Evolutionary conservation across 2,888 invertebrate genomes (phyloP), one percentile per base, ranked within the genome.

Genomic region (Griposia aprilina): DNA sequence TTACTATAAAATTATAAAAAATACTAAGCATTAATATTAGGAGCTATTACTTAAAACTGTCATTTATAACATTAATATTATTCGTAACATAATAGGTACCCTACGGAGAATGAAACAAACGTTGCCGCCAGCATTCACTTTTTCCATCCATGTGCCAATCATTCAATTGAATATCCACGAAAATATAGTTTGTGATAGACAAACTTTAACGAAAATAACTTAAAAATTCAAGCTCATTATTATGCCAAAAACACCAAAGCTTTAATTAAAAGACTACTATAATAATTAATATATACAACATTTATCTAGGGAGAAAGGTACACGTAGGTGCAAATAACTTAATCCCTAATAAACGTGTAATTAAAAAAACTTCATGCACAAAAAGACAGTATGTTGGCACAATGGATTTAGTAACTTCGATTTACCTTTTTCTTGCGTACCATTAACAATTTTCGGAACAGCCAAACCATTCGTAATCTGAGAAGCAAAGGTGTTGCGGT

Each of bases 401-500:
- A 83, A 88, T 81, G 81, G 76, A 89, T 82, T 84, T 20, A 71
- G 76, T 74, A 20, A 81, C 41, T 65, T n/a, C 75, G 67, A 89
- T 84, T 94, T 95, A 95, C 94, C 94, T 94, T 91, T 90, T 73
- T 88, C 82, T 88, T 88, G 83, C 83, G 88, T 91, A 92, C 90
- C 92, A 83, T 93, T 92, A 70, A 75, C 89, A 82, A 81, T 89
- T 88, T 94, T 97, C n/a, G 98, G 98, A 55, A 97, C 94, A 0
- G 97, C 97, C 82, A 98, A 94, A 57, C 97, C 97, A 2, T 97
- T 97, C 0, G 98, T 98, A 78, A 98, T 98, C 94, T 98, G 98
- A 81, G 98, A 98, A 30, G 98, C 98, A 91, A 99, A 98, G 0
- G 98, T 98, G 74, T 97, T 97, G 80, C 98, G 96, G 90, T 98